A percentile compares a stretch with the other conserved stretches of the same genome.
phyloP scores from a whole-genome alignment of 1,140 invertebrate species.

The Bombus terrestris region DNA sequence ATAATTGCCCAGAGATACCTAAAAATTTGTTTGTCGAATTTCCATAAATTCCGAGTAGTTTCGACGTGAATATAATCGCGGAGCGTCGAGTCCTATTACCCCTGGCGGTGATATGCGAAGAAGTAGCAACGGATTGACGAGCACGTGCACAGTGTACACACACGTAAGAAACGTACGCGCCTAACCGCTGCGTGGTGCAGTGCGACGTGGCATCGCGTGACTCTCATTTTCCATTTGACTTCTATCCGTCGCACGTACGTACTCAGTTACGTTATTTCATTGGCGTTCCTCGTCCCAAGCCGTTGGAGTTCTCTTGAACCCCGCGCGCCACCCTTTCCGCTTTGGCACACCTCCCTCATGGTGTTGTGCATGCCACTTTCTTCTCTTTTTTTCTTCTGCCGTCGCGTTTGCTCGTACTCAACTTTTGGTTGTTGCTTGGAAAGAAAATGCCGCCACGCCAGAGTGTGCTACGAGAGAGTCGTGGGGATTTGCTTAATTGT shows the following conservation, averaged over 20 bases:
- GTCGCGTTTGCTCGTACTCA: slow-evolving; percentile 1
- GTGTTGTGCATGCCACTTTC: slow-evolving; percentile 23
- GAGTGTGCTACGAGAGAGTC: neutral
- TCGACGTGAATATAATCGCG: neutral
- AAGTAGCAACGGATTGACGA: slow-evolving; percentile 24
- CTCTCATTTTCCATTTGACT: slow-evolving; percentile 66
- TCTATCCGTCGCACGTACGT: slow-evolving; percentile 42
- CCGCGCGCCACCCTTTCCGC: slow-evolving; percentile 6
- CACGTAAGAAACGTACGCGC: slow-evolving; percentile 47
- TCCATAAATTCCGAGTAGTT: neutral
- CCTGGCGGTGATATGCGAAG: neutral
- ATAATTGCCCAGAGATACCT: too few species aligned
- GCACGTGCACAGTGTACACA: slow-evolving; percentile 14
- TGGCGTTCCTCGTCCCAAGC: neutral
- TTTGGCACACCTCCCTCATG: slow-evolving; percentile 35
- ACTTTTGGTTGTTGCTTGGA: slow-evolving; percentile 26
- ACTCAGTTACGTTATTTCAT: slow-evolving; percentile 52
- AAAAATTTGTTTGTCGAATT: neutral
- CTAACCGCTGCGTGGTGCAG: slow-evolving; percentile 59
- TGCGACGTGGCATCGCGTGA: slow-evolving; percentile 68
- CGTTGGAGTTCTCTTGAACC: neutral
- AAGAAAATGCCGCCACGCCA: neutral
- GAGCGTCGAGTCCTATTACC: neutral
- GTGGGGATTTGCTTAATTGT: slow-evolving; percentile 28
- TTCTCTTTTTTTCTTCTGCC: neutral